These are phyloP conservation scores for Rhombomys opimus DNA, from an alignment of 2,113 vertebrate species.

Conservation along the genomic window DNA sequence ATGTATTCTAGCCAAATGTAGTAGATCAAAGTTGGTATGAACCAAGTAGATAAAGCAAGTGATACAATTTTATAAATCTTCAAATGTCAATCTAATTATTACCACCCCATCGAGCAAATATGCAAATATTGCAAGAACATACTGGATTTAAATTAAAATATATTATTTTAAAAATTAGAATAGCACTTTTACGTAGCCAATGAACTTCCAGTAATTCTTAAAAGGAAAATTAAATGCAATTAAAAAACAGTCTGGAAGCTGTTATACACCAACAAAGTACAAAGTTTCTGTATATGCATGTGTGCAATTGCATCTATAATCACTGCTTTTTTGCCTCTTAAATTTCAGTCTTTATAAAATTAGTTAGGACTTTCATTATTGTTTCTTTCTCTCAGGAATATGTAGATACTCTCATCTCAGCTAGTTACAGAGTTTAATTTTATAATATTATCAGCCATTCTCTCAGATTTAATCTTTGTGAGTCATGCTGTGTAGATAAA, in stretches of 20 bases:
- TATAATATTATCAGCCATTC: constrained; percentile 39
- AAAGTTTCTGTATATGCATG: not conserved
- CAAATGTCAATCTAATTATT: constrained; percentile 14
- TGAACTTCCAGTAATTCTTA: constrained; percentile 39
- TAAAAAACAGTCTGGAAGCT: constrained; percentile 24
- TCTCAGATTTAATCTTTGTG: constrained; percentile 49
- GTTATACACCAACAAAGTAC: constrained; percentile 30
- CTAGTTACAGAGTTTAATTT: constrained; percentile 69
- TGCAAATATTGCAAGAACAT: constrained; percentile 30
- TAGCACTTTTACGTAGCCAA: constrained; percentile 5
- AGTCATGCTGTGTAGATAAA: constrained; percentile 49
- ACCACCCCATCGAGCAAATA: not conserved
- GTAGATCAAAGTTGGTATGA: not conserved
- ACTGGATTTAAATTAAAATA: constrained; percentile 56
- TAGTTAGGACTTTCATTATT: constrained; percentile 60
- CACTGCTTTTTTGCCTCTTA: constrained; percentile 46
- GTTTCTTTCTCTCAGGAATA: constrained; percentile 57
- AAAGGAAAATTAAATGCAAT: constrained; percentile 39
- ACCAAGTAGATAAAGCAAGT: not conserved
- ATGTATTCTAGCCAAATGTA: not conserved
- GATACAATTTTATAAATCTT: constrained; percentile 3
- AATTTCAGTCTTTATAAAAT: constrained; percentile 67
- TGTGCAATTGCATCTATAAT: constrained; percentile 27
- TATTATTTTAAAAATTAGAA: constrained; percentile 13
- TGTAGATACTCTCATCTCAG: constrained; percentile 53